Conservation (phyloP, 1,140 invertebrate genomes). For the Pseudobourletiella spinata region DNA sequence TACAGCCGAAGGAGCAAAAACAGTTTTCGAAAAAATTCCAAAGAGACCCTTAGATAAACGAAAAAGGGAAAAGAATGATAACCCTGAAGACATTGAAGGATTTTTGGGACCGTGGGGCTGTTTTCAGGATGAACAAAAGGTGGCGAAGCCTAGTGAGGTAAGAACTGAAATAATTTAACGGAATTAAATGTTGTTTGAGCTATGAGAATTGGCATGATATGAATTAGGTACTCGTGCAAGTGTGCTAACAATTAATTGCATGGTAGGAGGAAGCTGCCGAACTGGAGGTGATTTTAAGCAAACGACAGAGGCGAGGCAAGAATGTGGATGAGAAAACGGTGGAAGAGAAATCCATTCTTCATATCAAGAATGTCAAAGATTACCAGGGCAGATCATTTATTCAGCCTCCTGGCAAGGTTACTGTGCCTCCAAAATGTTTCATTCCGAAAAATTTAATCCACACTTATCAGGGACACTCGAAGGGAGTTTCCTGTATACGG, state of each 20-base stretch:
- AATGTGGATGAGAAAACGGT: constrained; percentile 79
- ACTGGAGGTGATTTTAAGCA: constrained; percentile 88
- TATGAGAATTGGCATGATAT: too few relatives aligned
- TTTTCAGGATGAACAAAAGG: constrained; percentile 78
- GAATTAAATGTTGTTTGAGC: background rate
- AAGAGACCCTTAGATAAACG: constrained; percentile 69
- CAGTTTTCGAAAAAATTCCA: constrained; percentile 75
- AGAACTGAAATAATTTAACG: constrained; percentile 1
- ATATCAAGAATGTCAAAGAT: constrained; percentile 68
- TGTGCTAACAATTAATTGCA: too few relatives aligned
- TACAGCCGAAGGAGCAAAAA: constrained; percentile 52
- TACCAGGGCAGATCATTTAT: constrained; percentile 95
- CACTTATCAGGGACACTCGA: constrained; percentile 94
- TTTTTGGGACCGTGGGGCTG: constrained; percentile 96
- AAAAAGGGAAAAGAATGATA: constrained; percentile 81
- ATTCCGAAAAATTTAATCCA: constrained; percentile 94
- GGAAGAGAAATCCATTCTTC: constrained; percentile 90
- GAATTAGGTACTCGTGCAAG: too few relatives aligned
- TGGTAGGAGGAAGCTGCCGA: constrained; percentile 83
- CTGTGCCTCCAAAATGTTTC: constrained; percentile 92
- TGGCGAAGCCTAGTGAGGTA: constrained; percentile 74
- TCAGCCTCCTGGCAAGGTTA: constrained; percentile 88
- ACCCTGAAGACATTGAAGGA: constrained; percentile 85
- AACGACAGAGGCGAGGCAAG: constrained; percentile 75
- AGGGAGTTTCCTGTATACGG: constrained; percentile 89